Base-by-base conservation (phyloP, 2,888 invertebrate genomes). In the Apodemia zela region DNA sequence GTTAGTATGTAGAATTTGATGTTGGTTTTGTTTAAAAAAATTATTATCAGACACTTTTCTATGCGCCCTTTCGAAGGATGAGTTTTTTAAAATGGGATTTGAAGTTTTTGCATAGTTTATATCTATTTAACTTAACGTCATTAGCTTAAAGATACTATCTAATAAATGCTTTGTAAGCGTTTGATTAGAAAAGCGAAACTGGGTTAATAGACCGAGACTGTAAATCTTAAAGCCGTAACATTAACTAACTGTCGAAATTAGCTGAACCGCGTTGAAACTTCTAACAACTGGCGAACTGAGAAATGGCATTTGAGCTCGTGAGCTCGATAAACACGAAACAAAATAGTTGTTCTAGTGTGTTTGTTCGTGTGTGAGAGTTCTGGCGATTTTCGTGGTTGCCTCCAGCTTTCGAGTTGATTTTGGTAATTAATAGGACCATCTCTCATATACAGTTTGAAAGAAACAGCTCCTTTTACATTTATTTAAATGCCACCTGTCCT, bases 231-330 rank as follows among this genome's bases (percentile, higher is more conserved):
- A 68, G 68, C 67, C 62, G 65, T 65, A 65, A 67, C 67, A 63
- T 68, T 65, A 64, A 65, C 67, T 66, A 65, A 68, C 65, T 68
- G 68, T 68, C 67, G 67, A 65, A 66, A 68, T 67, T 68, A 67
- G 67, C 66, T 63, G 61, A 64, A 63, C 65, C 65, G 49, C 64
- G 63, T 47, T 64, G 47, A 62, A 66, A 66, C 66, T 68, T 68
- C 59, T 15, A 54, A 65, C 61, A 65, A 57, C 64, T 54, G 54
- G 59, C 59, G 63, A 66, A 66, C 67, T 63, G 63, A 63, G 63
- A 62, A 64, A 64, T 64, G 65, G 63, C 61, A 61, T 64, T 67
- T 54, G 42, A 64, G 47, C 54, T 54, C 54, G 54, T 54, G 54
- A 54, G 54, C 54, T 54, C 54, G 54, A 54, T 54, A 54, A 54